Conservation (phyloP, 2,113 vertebrate species). For the Dasypus novemcinctus region DNA sequence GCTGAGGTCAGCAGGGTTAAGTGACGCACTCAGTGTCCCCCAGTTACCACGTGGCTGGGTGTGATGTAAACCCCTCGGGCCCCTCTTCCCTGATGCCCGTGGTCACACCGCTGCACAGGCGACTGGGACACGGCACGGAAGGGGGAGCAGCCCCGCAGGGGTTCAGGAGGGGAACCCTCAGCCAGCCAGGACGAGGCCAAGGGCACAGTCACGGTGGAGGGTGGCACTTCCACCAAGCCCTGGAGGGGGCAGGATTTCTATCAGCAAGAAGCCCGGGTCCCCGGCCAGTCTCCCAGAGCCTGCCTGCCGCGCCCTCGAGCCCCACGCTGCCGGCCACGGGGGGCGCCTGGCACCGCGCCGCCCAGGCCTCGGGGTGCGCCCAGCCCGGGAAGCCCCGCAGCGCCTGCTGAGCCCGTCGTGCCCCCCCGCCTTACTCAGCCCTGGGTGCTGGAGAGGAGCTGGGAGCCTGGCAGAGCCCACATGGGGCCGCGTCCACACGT, state of each 20-base stretch:
- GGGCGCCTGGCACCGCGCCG: fast-evolving
- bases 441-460: background rate
- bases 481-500: background rate
- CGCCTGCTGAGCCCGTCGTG: fast-evolving
- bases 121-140: too few species aligned
- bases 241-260: background rate
- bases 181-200: background rate
- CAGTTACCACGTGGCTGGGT: background rate
- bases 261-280: background rate
- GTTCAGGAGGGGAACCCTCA: background rate
- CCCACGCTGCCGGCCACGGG: background rate
- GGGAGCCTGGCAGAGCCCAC: background rate
- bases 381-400: too few species aligned
- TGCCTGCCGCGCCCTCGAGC: background rate
- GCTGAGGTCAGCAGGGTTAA: background rate
- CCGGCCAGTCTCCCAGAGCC: background rate
- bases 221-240: too few species aligned
- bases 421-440: fast-evolving
- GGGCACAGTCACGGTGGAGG: background rate
- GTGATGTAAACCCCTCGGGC: background rate
- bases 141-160: background rate
- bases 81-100: background rate
- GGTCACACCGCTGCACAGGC: background rate
- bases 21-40: background rate
- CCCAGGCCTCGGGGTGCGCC: background rate